phyloP scores from a whole-genome alignment of 2,797 vertebrate species.

The Cuculus canorus region DNA sequence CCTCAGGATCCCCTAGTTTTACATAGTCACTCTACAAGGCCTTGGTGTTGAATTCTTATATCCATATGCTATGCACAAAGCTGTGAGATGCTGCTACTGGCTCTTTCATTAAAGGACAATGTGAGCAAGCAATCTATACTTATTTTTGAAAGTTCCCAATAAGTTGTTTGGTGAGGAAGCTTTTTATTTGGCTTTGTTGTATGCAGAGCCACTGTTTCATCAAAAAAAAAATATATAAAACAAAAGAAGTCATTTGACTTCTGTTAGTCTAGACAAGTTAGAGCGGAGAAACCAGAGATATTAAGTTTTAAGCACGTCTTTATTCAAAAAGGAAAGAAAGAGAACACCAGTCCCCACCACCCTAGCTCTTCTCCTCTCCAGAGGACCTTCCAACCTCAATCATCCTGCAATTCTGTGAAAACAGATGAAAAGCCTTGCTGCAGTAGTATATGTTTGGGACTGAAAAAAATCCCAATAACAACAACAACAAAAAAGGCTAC shows the following conservation, averaged over 20 bases:
- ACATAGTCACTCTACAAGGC: background rate
- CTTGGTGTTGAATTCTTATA: background rate
- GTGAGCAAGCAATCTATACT: background rate
- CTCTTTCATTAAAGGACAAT: background rate
- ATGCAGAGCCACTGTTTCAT: background rate
- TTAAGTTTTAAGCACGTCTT: background rate
- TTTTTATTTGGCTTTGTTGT: background rate
- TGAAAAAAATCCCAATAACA: background rate
- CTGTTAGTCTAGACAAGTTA: background rate
- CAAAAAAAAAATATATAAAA: background rate
- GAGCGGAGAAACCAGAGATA: background rate
- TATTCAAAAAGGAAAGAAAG: background rate
- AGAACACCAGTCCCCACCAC: background rate
- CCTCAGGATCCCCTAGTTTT: background rate
- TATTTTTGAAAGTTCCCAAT: background rate
- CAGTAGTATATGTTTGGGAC: background rate
- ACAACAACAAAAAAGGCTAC: background rate
- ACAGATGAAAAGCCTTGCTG: background rate
- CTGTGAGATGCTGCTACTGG: background rate
- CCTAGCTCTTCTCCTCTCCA: background rate
- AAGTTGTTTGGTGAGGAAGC: background rate
- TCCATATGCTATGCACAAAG: background rate
- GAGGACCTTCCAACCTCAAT: background rate
- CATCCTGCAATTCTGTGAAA: background rate
- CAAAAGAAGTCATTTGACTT: background rate